Conservation (phyloP, 2,888 invertebrate genomes). For the Azorinus chamasolen region DNA sequence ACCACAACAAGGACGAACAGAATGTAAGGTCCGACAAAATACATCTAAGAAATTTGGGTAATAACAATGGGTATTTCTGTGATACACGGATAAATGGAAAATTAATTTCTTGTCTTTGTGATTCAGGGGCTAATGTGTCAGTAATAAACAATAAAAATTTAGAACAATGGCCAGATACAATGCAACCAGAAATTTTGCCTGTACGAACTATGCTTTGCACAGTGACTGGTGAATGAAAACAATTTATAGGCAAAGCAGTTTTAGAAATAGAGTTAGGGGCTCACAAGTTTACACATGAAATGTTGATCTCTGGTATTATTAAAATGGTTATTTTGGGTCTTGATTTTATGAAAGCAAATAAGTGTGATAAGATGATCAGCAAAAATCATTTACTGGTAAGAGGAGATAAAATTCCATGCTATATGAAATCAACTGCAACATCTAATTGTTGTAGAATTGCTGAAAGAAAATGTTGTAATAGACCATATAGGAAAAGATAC, state of each 20-base stretch:
- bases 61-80: slow-evolving; percentile 16
- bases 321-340: no score
- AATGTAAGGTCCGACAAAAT: no score
- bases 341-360: neutral
- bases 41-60: slow-evolving; percentile 6
- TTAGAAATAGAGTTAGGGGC: slow-evolving; percentile 3
- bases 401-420: slow-evolving; percentile 16
- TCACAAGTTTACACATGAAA: slow-evolving; percentile 7
- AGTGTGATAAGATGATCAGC: slow-evolving; percentile 31
- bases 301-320: slow-evolving; percentile 16
- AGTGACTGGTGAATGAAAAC: slow-evolving; percentile 18
- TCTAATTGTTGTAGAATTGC: slow-evolving; percentile 14
- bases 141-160: slow-evolving; percentile 11
- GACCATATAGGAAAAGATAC: slow-evolving; percentile 11
- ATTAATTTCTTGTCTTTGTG: slow-evolving; percentile 15
- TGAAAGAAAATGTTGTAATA: no score
- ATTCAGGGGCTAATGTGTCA: slow-evolving; percentile 27
- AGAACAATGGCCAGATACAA: no score
- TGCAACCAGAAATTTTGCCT: no score
- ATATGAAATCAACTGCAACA: slow-evolving; percentile 11
- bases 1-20: no score
- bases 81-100: slow-evolving; percentile 5
- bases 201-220: slow-evolving; percentile 6
- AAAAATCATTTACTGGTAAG: slow-evolving; percentile 15
- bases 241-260: slow-evolving; percentile 15